phyloP scores from a whole-genome alignment of 2,797 vertebrate genomes.

The Muscicapa comitata region DNA sequence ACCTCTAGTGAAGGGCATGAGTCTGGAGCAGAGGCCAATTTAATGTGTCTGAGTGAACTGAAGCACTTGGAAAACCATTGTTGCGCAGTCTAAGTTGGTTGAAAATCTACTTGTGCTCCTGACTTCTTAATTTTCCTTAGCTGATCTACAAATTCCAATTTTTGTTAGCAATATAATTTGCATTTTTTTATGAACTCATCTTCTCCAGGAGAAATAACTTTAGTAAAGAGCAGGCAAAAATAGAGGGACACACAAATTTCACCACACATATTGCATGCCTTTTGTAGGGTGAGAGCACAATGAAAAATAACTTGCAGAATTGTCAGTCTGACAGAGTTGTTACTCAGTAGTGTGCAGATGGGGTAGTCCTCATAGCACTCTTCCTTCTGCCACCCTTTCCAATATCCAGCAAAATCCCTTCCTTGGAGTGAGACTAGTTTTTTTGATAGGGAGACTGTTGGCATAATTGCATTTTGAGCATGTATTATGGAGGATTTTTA shows the following conservation, averaged over 20 bases:
- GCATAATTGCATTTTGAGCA: neutral
- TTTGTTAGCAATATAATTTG: neutral
- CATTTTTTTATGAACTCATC: neutral
- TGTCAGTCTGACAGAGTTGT: neutral
- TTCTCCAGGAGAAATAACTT: neutral
- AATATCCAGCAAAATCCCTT: neutral
- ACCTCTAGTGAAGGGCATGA: neutral
- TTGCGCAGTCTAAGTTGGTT: neutral
- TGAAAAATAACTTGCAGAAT: neutral
- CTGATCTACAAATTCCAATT: neutral
- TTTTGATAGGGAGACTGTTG: neutral
- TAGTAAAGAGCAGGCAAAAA: neutral
- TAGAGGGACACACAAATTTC: neutral
- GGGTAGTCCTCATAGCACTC: neutral
- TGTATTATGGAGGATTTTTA: neutral
- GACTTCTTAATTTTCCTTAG: neutral
- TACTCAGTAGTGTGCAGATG: neutral
- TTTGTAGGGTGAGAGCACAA: neutral
- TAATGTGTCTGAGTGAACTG: neutral
- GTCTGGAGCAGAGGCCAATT: neutral
- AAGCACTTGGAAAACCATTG: neutral
- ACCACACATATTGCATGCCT: neutral
- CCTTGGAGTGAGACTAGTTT: neutral
- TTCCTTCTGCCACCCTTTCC: neutral
- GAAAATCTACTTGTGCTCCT: neutral